Evolutionary conservation across 1,140 invertebrate species (phyloP).

Genomic region (Heliconius hermathena): DNA sequence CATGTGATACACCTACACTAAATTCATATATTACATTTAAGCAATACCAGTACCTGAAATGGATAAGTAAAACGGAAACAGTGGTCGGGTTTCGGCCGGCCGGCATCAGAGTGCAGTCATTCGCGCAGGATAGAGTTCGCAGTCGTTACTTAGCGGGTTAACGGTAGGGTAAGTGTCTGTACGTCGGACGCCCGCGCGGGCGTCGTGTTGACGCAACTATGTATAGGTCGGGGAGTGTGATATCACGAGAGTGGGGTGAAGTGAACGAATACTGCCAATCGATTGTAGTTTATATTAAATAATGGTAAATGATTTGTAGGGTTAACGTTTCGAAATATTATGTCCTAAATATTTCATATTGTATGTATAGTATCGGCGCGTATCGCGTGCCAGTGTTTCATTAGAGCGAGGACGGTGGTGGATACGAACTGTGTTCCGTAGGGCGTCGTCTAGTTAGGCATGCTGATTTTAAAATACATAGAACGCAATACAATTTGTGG

Average conservation of each 20-base stretch:
- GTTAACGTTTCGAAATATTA: constrained; percentile 77
- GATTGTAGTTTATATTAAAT: constrained; percentile 76
- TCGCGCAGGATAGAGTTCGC: constrained; percentile 35
- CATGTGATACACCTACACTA: constrained; percentile 24
- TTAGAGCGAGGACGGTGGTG: constrained; percentile 68
- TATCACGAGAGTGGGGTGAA: constrained; percentile 62
- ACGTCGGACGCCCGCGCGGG: constrained; percentile 42
- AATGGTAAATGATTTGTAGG: constrained; percentile 77
- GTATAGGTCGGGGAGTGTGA: constrained; percentile 46
- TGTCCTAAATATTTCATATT: constrained; percentile 75
- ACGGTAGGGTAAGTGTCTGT: constrained; percentile 68
- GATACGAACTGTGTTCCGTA: constrained; percentile 58
- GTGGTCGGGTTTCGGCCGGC: constrained; percentile 56
- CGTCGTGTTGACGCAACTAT: constrained; percentile 40
- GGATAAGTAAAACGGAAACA: constrained; percentile 59
- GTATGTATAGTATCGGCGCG: constrained; percentile 75
- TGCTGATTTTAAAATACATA: constrained; percentile 64
- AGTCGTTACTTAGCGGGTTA: constrained; percentile 12
- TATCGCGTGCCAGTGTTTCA: constrained; percentile 60
- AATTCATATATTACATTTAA: constrained; percentile 60
- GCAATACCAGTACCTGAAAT: constrained; percentile 79
- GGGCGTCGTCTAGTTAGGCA: constrained; percentile 65
- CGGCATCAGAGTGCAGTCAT: constrained; percentile 46
- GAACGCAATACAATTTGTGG: constrained; percentile 74
- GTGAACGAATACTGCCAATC: constrained; percentile 78